phyloP scores from a whole-genome alignment of 2,797 vertebrate genomes.

The Halcyon smyrnensis region DNA sequence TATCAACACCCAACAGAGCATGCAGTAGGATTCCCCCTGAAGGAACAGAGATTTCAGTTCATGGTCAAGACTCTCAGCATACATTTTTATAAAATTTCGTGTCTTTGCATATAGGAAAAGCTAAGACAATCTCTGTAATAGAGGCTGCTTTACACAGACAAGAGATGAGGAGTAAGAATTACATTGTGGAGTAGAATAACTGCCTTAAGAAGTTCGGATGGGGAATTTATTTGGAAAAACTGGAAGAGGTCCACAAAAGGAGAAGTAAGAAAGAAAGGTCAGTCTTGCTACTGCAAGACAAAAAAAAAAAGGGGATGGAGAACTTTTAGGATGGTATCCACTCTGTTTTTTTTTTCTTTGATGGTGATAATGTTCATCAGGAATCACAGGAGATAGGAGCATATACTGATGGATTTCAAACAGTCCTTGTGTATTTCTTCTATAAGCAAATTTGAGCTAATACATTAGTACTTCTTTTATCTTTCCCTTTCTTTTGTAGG shows the following conservation, averaged over 20 bases:
- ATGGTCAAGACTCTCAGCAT: neutral
- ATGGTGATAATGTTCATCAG: neutral
- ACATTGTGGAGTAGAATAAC: neutral
- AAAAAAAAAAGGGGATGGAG: neutral
- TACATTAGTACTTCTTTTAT: neutral
- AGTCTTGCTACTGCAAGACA: neutral
- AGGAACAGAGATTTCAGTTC: neutral
- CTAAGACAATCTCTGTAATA: neutral
- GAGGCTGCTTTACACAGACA: neutral
- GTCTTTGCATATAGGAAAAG: neutral
- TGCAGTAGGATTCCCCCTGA: neutral
- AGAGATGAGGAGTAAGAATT: neutral
- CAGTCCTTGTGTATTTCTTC: neutral
- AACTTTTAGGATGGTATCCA: neutral
- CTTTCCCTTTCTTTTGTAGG: neutral
- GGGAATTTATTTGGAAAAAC: neutral
- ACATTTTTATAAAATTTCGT: neutral
- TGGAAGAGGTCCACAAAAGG: neutral
- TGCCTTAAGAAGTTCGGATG: neutral
- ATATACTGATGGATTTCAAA: neutral
- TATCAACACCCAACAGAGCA: neutral
- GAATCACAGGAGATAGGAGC: neutral
- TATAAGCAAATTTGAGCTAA: neutral
- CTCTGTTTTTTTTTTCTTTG: neutral
- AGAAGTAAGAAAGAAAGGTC: neutral